Evolutionary conservation across 2,888 invertebrate genomes (phyloP).

Genomic region (Mythimna pallens): DNA sequence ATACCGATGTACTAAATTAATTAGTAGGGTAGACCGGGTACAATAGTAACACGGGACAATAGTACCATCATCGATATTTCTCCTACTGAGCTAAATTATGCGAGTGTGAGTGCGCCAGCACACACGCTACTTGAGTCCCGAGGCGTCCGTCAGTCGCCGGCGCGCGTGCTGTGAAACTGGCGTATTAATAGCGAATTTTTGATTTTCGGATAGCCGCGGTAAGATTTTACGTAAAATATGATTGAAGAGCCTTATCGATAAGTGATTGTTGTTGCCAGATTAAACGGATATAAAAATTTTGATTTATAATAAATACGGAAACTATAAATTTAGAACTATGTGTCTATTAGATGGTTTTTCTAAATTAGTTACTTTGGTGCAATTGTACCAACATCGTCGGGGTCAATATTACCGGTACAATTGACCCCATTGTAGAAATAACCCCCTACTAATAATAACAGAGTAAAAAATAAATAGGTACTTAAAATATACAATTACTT

Average conservation of each 20-base stretch:
- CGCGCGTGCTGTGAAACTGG: no score
- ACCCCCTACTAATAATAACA: neutral
- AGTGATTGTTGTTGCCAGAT: neutral
- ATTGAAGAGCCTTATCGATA: neutral
- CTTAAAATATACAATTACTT: no score
- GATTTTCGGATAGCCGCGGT: no score
- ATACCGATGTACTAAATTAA: no score
- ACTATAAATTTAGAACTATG: neutral
- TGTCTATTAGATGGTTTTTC: neutral
- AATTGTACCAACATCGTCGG: neutral
- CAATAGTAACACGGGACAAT: constrained; percentile 5
- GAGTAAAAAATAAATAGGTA: neutral
- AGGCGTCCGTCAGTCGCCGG: no score
- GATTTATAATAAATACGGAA: neutral
- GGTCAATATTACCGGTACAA: neutral
- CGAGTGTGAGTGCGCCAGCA: neutral
- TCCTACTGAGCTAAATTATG: neutral
- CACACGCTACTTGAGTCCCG: no score
- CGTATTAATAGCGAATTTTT: no score
- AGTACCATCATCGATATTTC: constrained; percentile 3
- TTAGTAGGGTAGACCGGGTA: neutral
- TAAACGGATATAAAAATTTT: neutral
- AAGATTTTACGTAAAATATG: no score
- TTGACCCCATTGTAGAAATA: constrained; percentile 1
- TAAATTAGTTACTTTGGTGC: neutral